phyloP scores from a whole-genome alignment of 2,888 invertebrate genomes.

The Lysandra coridon region DNA sequence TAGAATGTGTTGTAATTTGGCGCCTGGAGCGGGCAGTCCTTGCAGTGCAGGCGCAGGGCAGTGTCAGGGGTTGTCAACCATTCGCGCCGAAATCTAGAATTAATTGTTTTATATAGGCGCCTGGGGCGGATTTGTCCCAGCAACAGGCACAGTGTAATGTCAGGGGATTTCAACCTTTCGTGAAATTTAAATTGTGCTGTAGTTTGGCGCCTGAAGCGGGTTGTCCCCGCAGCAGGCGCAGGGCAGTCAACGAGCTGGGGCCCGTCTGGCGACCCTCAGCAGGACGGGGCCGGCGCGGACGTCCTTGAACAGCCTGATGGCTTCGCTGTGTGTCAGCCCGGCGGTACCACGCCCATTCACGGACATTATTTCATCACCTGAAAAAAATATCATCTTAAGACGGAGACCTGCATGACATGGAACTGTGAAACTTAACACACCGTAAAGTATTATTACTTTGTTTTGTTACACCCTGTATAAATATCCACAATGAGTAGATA shows the following conservation, averaged over 20 bases:
- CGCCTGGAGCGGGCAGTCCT: slow-evolving; percentile 65
- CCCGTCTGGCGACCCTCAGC: slow-evolving; percentile 84
- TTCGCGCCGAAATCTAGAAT: too few relatives aligned
- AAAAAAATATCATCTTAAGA: slow-evolving; percentile 39
- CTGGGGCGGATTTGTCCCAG: background rate
- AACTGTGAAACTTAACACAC: too few relatives aligned
- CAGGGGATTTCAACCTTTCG: background rate
- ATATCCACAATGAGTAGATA: too few relatives aligned
- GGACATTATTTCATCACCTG: slow-evolving; percentile 90
- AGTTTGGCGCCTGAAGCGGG: slow-evolving; percentile 68
- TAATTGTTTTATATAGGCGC: too few relatives aligned
- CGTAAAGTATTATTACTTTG: too few relatives aligned
- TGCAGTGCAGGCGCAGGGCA: slow-evolving; percentile 73
- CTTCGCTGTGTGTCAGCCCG: slow-evolving; percentile 88
- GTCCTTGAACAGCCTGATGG: slow-evolving; percentile 88
- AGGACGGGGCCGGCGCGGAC: slow-evolving; percentile 88
- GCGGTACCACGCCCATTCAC: slow-evolving; percentile 89
- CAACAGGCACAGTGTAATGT: background rate
- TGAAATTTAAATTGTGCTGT: slow-evolving; percentile 58
- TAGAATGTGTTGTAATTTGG: slow-evolving; percentile 65
- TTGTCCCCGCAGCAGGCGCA: slow-evolving; percentile 73
- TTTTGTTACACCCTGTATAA: too few relatives aligned
- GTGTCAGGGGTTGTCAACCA: background rate
- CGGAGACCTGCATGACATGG: too few relatives aligned
- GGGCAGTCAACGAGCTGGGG: slow-evolving; percentile 73